Base-by-base conservation (phyloP, 2,797 vertebrate genomes). In the Kryptolebias ocellatus region DNA sequence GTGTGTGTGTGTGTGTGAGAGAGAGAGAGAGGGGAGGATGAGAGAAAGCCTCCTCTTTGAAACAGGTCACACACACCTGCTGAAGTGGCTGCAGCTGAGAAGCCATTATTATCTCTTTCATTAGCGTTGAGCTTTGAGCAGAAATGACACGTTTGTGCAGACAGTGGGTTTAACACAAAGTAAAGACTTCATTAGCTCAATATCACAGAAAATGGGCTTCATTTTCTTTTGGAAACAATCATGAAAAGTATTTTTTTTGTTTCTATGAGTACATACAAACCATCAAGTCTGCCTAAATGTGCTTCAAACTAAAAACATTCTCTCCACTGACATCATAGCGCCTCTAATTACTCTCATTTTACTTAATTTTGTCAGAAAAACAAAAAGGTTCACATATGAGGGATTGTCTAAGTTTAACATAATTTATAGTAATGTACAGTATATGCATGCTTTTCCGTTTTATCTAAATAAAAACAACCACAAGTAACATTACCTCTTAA, bases 61-160 rank as follows among this genome's bases (percentile, higher is more conserved):
- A 78, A 31, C 52, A 69, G 53, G 66, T 73, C 64, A 71, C 47
- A 67, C 73, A 76, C 72, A 83, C 78, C 78, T 77, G 64, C 83
- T 79, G 58, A 53, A 86, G 72, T 74, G 61, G 61, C 68, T 74
- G 51, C 55, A 59, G 70, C 62, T 49, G 53, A 76, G 50, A 49
- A 34, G 57, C 71, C 63, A 74, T 79, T 75, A 70, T 64, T 61
- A 70, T 44, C 60, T 8, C 5, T 15, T 17, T 62, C n/a, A n/a
- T 65, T 51, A 71, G 74, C 66, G 58, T 15, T 70, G 69, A 51
- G 55, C 18, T 53, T 39, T 11, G 31, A 31, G 29, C 16, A n/a
- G 18, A 53, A 44, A 49, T 60, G 28, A 47, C 53, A 65, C 42
- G 15, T 60, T 27, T 5, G 49, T 49, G 28, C 0, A 5, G 39